phyloP scores from a whole-genome alignment of 2,888 invertebrate genomes.

The Athalia circularis region DNA sequence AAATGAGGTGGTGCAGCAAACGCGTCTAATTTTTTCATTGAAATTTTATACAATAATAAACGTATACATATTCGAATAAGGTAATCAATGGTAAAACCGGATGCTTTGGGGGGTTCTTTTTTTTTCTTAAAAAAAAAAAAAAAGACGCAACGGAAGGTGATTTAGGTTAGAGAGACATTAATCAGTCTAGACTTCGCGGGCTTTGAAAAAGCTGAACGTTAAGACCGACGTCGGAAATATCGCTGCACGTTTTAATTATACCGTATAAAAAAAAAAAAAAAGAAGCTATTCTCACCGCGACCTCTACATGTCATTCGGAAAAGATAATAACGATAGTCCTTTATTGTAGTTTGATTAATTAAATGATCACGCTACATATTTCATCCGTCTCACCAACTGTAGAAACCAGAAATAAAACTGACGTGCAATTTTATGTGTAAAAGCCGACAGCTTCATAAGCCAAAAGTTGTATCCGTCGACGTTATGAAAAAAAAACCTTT shows the following conservation, averaged over 20 bases:
- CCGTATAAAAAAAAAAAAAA: conserved; percentile 3
- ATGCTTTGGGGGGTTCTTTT: not conserved
- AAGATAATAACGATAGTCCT: conserved; percentile 11
- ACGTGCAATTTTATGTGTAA: too few species aligned
- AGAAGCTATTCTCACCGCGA: conserved; percentile 3
- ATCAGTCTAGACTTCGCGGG: conserved; percentile 18
- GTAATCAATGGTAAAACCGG: not conserved
- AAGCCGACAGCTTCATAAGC: too few species aligned
- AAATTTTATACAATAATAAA: not conserved
- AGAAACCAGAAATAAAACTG: not conserved
- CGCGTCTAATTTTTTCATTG: not conserved
- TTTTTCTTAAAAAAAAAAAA: not conserved
- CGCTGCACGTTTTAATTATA: conserved; percentile 20
- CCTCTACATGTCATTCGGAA: not conserved
- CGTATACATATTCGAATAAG: too few species aligned
- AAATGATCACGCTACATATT: not conserved
- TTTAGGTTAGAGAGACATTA: conserved; percentile 9
- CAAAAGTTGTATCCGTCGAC: too few species aligned
- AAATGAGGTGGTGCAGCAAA: not conserved
- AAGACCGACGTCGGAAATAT: conserved; percentile 1
- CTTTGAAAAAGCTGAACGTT: not conserved
- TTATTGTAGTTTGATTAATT: conserved; percentile 19
- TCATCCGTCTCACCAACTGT: not conserved
- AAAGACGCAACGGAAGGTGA: not conserved
- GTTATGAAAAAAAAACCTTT: too few species aligned